Base-by-base conservation (phyloP, 23 tunicate species). In the Pegea sp. region DNA sequence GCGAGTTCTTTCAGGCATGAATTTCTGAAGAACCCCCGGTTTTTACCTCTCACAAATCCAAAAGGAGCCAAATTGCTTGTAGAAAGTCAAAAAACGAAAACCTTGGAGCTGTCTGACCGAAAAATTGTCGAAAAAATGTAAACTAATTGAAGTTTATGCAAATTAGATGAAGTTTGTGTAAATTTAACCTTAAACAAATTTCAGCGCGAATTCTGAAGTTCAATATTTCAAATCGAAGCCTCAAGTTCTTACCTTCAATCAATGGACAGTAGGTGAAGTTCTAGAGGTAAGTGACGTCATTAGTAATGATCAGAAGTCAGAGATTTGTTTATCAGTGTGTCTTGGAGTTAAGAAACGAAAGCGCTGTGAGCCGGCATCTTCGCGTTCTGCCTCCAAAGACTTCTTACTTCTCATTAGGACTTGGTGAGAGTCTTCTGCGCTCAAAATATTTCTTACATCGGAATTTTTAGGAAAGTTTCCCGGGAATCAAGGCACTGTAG, bases 211-310 rank as follows among this genome's bases (percentile, higher is more conserved):
- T 16, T 8, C 67, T 2, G 23, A 66, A 19, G 46, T 71, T 34
- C 93, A 81, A 61, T 65, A 67, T 3, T 81, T 81, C 53, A 77
- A 50, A 29, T 57, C 75, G 7, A 65, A 59, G 32, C 93, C 93
- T 22, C 20, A 51, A n/a, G 70, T 66, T 33, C 71, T 81, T 0
- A n/a, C 28, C 22, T 81, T 81, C 59, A 61, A 69, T 19, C 80
- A 81, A 29, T 81, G 93, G 93, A 56, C 30, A 6, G 93, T 81
- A 30, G 93, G 93, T 24, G 48, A 64, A 54, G 93, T 81, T 32
- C 72, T 71, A 32, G 93, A 81, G 80, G 93, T 81, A 27, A 29
- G 32, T 38, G 11, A 8, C 16, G 16, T 38, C 16, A 38, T 8
- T 38, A 38, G 11, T 11, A 38, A 24, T 56, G 8, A 13, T 25